phyloP scores from a whole-genome alignment of 2,888 invertebrate genomes.

The Halictus quadricinctus region DNA sequence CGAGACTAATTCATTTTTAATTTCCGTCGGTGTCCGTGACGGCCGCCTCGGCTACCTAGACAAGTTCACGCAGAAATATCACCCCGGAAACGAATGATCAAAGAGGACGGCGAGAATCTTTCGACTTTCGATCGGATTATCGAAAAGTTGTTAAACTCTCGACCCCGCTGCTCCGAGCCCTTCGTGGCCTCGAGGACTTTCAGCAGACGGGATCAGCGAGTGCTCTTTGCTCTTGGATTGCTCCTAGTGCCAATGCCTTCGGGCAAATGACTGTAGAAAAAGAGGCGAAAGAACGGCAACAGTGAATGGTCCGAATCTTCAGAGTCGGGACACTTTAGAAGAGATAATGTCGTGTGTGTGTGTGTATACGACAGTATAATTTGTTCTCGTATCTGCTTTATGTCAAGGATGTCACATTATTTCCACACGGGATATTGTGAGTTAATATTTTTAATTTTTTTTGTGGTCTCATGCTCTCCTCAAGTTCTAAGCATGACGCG shows the following conservation, averaged over 20 bases:
- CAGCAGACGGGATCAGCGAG: neutral
- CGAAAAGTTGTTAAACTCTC: neutral
- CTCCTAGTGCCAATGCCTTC: neutral
- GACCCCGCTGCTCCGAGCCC: neutral
- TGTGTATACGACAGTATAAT: too few relatives aligned
- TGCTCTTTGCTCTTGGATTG: neutral
- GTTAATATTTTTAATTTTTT: too few relatives aligned
- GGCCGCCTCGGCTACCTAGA: neutral
- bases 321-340: too few relatives aligned
- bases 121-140: conserved; percentile 11
- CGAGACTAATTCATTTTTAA: neutral
- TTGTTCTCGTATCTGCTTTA: too few relatives aligned
- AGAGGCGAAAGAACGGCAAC: neutral
- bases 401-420: too few relatives aligned
- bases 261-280: neutral
- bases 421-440: too few relatives aligned
- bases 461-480: too few relatives aligned
- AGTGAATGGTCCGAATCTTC: neutral
- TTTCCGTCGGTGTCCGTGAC: neutral
- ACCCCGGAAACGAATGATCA: neutral
- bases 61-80: neutral
- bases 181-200: neutral
- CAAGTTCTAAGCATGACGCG: too few relatives aligned
- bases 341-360: too few relatives aligned
- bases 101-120: neutral